Conservation (phyloP, 2,113 vertebrate species). For the Bucco capensis region DNA sequence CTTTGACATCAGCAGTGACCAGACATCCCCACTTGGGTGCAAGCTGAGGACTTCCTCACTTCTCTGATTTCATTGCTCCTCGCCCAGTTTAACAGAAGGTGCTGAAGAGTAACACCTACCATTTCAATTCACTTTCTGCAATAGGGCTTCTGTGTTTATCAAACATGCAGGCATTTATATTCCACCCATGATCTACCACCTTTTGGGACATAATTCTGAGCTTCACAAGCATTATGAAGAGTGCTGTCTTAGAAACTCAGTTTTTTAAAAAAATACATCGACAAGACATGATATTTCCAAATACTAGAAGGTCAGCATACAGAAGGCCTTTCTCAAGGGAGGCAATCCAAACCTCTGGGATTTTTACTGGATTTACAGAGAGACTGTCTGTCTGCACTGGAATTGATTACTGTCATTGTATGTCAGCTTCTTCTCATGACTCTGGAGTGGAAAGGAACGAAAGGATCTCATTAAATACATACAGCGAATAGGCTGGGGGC, state of each 20-base stretch:
- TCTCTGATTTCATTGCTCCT: neutral
- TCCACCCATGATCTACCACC: neutral
- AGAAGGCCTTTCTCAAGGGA: slow-evolving; percentile 4
- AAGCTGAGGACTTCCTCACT: neutral
- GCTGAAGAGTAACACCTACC: neutral
- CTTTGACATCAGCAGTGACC: neutral
- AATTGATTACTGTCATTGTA: slow-evolving; percentile 65
- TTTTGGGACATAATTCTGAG: neutral
- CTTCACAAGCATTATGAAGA: neutral
- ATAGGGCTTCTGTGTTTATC: neutral
- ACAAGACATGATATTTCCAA: neutral
- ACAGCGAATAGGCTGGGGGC: neutral
- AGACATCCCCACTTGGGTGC: neutral
- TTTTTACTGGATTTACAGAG: slow-evolving; percentile 2
- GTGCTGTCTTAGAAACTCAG: neutral
- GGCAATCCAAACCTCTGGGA: slow-evolving; percentile 33
- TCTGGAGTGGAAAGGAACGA: neutral
- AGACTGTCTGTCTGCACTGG: slow-evolving; percentile 53
- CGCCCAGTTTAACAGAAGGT: neutral
- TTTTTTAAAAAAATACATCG: slow-evolving; percentile 2
- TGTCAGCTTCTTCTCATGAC: slow-evolving; percentile 37
- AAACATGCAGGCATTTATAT: neutral
- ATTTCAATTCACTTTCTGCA: neutral
- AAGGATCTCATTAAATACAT: slow-evolving; percentile 42
- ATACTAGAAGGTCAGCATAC: neutral